phyloP scores from a whole-genome alignment of 2,888 invertebrate genomes.

The Xestobium rufovillosum region DNA sequence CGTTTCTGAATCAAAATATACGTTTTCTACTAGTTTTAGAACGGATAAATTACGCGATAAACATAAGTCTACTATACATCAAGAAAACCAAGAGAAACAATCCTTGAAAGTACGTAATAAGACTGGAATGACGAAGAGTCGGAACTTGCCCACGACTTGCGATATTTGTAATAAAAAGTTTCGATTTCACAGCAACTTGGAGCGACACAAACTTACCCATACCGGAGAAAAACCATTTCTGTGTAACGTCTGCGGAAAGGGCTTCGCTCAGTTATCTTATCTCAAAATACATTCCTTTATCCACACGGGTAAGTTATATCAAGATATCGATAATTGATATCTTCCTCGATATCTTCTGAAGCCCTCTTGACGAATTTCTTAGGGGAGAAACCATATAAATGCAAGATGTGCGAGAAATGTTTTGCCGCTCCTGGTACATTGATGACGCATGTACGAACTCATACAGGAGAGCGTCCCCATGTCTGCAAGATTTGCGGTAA shows the following conservation, averaged over 20 bases:
- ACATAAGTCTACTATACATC: slow-evolving; percentile 13
- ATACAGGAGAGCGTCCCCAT: slow-evolving; percentile 30
- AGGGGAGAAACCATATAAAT: slow-evolving; percentile 34
- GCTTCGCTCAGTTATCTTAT: slow-evolving; percentile 28
- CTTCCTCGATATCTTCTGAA: too few relatives aligned
- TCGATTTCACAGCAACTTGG: slow-evolving; percentile 32
- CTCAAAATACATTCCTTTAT: slow-evolving; percentile 32
- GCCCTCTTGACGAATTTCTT: too few relatives aligned
- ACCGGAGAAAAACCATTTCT: slow-evolving; percentile 31
- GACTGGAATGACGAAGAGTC: slow-evolving; percentile 24
- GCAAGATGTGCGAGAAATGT: slow-evolving; percentile 30
- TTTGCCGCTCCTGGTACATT: slow-evolving; percentile 34
- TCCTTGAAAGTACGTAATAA: slow-evolving; percentile 14
- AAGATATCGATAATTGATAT: too few relatives aligned
- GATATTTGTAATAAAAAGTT: slow-evolving; percentile 33
- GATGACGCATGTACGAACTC: slow-evolving; percentile 30
- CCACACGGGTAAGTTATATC: slow-evolving; percentile 27
- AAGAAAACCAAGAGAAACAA: neutral
- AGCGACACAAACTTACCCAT: slow-evolving; percentile 33
- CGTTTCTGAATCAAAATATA: too few relatives aligned
- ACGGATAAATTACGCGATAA: slow-evolving; percentile 13
- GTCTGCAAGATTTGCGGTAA: slow-evolving; percentile 32
- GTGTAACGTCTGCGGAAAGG: slow-evolving; percentile 30
- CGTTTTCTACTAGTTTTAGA: slow-evolving; percentile 15
- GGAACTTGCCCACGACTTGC: slow-evolving; percentile 28